Evolutionary conservation across 92 coral and sea anemone species (phyloP), one percentile per base, ranked within the genome.

Genomic region (Zoanthus sansibaricus): DNA sequence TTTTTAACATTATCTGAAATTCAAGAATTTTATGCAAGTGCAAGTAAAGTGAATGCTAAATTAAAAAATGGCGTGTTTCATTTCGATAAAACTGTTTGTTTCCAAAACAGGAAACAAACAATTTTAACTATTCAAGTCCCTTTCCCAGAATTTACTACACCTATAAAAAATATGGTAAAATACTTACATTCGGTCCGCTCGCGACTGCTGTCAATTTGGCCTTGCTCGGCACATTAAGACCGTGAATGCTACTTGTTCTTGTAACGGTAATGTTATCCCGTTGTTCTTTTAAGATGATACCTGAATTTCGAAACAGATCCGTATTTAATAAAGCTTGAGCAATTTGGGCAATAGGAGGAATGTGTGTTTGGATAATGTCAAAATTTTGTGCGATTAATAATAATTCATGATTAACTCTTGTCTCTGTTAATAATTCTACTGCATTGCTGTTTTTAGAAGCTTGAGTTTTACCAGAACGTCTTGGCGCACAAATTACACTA

Each of bases 31-130:
- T 69, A 69, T 15, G 45, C 2, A 2, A 69, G 45, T 14, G 74
- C 74, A 69, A 69, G 74, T 69, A 21, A n/a, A 69, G 7, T 69
- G 1, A 69, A 69, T 20, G 74, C 45, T 69, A 69, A 69, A 69
- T 21, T 69, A 69, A 69, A 69, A 46, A 21, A 69, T 69, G 74
- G 74, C 74, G 74, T 69, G 74, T 69, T 69, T 69, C 1, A 14
- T n/a, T 69, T 69, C 10, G 74, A 71, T 13, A 66, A 66, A n/a
- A 66, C 6, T 5, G 11, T 56, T 11, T 25, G 33, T 25, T 8
- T 8, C 6, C 6, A 0, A 4, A 8, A 18, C 3, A 25, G 6
- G 5, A 66, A 8, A n/a, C 71, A 66, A 8, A 66, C 71, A 17
- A 66, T 1, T 18, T 66, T 66, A 8, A 25, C 30, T 4, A 66